Conservation (phyloP, 2,888 invertebrate genomes). For the Drosophila vallismaia region DNA sequence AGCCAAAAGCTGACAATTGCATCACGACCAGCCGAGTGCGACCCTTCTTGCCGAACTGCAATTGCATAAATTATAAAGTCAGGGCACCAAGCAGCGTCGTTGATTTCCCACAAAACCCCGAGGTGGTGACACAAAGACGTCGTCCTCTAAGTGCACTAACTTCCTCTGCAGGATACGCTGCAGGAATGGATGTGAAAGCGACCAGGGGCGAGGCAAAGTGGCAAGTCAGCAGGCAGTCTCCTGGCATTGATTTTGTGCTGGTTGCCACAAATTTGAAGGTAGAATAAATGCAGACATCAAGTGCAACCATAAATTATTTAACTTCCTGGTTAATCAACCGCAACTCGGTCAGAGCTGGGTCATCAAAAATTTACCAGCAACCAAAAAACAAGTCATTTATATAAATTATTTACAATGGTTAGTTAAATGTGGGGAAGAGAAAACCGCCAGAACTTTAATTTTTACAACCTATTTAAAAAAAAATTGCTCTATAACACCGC, state of each 20-base stretch:
- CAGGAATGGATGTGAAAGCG: slow-evolving; percentile 9
- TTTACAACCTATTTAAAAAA: not conserved
- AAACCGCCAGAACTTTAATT: not conserved
- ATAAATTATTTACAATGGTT: not conserved
- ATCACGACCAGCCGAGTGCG: slow-evolving; percentile 23
- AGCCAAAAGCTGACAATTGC: slow-evolving; percentile 49
- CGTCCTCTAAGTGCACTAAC: slow-evolving; percentile 17
- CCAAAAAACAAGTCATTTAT: slow-evolving; percentile 2
- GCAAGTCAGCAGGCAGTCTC: slow-evolving; percentile 20
- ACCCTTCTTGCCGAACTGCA: slow-evolving; percentile 42
- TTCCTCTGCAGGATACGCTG: slow-evolving; percentile 11
- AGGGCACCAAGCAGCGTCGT: slow-evolving; percentile 6
- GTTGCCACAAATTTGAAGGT: slow-evolving; percentile 16
- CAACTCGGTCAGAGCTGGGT: not conserved
- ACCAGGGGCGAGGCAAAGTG: not conserved
- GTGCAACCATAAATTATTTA: slow-evolving; percentile 29
- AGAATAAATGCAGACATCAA: slow-evolving; percentile 22
- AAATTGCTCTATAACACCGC: too few species aligned
- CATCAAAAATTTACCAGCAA: slow-evolving; percentile 6
- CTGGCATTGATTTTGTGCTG: slow-evolving; percentile 19
- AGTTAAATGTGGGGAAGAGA: not conserved
- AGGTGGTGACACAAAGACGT: slow-evolving; percentile 20
- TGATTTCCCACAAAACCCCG: slow-evolving; percentile 34
- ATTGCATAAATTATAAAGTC: slow-evolving; percentile 52
- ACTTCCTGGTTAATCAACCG: slow-evolving; percentile 11